Conservation (phyloP, 2,797 vertebrate species). For the Pitangus sulphuratus region DNA sequence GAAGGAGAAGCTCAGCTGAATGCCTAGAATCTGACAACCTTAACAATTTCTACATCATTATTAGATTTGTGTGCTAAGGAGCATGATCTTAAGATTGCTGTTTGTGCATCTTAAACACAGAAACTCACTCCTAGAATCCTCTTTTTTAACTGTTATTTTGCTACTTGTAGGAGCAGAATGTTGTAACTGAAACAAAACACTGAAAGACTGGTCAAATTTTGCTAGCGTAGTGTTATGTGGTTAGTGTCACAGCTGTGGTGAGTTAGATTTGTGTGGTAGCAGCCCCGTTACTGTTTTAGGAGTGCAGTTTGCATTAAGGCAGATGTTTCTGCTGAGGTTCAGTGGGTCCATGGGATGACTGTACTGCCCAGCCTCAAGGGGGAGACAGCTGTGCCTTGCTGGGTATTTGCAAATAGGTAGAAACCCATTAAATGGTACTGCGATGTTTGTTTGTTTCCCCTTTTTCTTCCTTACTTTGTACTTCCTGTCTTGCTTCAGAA, state of each 20-base stretch:
- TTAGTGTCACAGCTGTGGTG: neutral
- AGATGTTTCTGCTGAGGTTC: neutral
- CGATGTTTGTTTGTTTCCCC: accelerated
- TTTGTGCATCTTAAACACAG: neutral
- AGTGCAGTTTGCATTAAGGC: neutral
- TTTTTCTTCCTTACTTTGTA: neutral
- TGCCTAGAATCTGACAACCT: neutral
- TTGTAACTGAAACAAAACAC: neutral
- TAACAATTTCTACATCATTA: neutral
- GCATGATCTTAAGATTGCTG: neutral
- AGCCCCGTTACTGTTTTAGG: neutral
- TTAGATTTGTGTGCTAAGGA: neutral
- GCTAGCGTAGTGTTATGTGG: accelerated
- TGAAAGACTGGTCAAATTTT: neutral
- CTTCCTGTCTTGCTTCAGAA: neutral
- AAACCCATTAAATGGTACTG: neutral
- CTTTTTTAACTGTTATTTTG: neutral
- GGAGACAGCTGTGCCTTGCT: neutral
- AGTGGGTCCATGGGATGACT: accelerated
- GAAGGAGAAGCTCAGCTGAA: neutral
- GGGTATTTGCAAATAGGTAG: neutral
- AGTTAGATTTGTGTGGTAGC: neutral
- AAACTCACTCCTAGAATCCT: neutral
- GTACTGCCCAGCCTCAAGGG: accelerated
- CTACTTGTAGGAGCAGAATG: neutral